These are phyloP conservation scores for Neosalanx taihuensis DNA, from an alignment of 2,797 vertebrate genomes.

Conservation along the genomic window DNA sequence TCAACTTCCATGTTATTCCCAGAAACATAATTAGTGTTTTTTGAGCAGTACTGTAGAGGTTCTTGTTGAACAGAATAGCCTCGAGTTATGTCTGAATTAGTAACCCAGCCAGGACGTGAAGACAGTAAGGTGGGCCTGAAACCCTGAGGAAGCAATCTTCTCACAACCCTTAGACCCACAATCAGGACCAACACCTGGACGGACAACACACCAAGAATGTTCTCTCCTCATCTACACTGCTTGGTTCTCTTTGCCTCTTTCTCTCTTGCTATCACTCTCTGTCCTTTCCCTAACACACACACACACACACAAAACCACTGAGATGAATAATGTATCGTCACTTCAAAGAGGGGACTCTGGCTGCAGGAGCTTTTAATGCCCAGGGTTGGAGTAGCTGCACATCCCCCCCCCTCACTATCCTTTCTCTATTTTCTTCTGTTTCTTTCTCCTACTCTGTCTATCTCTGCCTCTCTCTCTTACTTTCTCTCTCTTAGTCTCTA, in stretches of 20 bases:
- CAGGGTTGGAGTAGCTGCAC: constrained; percentile 34
- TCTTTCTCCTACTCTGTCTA: background rate
- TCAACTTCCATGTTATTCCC: background rate
- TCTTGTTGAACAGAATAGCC: constrained; percentile 1
- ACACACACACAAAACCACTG: constrained; percentile 29
- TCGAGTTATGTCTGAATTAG: constrained; percentile 39
- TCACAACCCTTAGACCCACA: constrained; percentile 28
- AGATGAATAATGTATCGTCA: constrained; percentile 55
- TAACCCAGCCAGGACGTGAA: constrained; percentile 17
- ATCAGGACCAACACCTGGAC: constrained; percentile 46
- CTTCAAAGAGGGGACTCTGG: constrained; percentile 53
- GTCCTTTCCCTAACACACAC: constrained; percentile 27
- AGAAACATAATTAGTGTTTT: background rate
- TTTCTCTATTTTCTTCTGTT: background rate
- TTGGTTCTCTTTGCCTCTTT: background rate
- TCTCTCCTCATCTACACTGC: background rate
- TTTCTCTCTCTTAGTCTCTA: too few relatives aligned
- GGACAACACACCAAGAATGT: constrained; percentile 30
- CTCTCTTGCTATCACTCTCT: constrained; percentile 3
- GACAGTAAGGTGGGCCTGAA: constrained; percentile 20
- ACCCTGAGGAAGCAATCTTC: constrained; percentile 39
- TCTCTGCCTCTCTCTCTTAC: too few relatives aligned
- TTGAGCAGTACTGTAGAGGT: background rate
- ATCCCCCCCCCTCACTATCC: background rate
- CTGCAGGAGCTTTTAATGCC: constrained; percentile 29